phyloP scores from a whole-genome alignment of 2,888 invertebrate species.

The Patella ulyssiponensis region DNA sequence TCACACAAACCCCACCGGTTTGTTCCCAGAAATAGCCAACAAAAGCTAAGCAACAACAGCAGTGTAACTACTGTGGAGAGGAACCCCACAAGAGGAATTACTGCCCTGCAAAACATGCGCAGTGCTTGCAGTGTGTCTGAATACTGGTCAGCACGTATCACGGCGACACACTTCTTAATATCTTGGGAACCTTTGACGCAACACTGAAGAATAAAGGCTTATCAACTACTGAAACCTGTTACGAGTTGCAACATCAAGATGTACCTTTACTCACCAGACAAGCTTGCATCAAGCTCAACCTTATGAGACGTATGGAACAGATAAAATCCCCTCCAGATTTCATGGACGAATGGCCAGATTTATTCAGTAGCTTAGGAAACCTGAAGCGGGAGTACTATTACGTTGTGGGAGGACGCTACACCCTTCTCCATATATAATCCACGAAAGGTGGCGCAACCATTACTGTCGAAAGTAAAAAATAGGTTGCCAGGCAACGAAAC shows the following conservation, averaged over 20 bases:
- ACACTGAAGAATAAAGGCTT: not conserved
- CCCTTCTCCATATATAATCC: conserved; percentile 53
- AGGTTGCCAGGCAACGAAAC: too few species aligned
- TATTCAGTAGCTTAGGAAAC: conserved; percentile 22
- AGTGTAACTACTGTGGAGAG: conserved; percentile 15
- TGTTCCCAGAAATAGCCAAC: too few species aligned
- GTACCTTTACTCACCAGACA: not conserved
- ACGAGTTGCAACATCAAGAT: not conserved
- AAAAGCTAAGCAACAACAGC: not conserved
- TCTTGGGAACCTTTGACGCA: not conserved
- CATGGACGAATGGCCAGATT: not conserved
- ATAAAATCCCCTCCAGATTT: not conserved
- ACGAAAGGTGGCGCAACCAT: conserved; percentile 61
- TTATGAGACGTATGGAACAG: not conserved
- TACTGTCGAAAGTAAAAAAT: too few species aligned
- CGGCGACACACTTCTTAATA: not conserved
- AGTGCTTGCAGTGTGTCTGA: conserved; percentile 3
- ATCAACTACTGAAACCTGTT: not conserved
- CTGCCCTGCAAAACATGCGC: conserved; percentile 26
- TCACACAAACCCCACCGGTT: not conserved
- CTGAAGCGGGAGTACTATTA: not conserved
- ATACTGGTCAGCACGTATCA: conserved; percentile 13
- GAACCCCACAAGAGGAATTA: conserved; percentile 12
- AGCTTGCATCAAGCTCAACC: conserved; percentile 10
- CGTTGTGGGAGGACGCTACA: conserved; percentile 36